Conservation (phyloP, 1,140 invertebrate species). For the Bombus ignitus region DNA sequence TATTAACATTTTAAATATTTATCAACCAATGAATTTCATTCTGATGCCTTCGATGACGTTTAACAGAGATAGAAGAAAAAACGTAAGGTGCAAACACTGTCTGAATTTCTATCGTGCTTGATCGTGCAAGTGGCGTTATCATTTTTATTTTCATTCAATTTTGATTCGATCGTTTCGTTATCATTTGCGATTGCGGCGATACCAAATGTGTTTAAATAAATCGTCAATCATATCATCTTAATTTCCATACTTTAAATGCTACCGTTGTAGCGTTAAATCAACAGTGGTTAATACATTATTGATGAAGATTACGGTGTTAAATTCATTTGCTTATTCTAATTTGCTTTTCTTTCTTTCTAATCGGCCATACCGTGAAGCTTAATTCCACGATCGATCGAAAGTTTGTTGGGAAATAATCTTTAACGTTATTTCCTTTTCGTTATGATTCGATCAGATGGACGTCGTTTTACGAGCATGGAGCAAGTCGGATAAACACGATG, state of each 20-base stretch:
- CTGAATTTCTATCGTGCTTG: background rate
- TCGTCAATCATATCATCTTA: background rate
- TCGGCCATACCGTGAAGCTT: background rate
- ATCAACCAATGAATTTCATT: background rate
- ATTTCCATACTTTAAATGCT: background rate
- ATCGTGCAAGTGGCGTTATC: no score
- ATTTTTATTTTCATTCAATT: no score
- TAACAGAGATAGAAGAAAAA: no score
- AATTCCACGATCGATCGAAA: background rate
- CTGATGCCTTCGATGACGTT: background rate
- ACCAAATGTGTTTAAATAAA: background rate
- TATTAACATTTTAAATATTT: background rate
- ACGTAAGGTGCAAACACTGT: no score
- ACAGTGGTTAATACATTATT: background rate
- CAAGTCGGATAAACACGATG: no score
- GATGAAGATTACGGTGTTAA: background rate
- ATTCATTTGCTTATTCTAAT: background rate
- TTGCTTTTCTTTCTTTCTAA: background rate
- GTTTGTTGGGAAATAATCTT: background rate
- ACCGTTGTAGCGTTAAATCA: background rate
- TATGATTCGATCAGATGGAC: background rate
- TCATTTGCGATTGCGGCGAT: no score
- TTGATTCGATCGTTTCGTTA: no score
- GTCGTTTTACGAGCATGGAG: background rate
- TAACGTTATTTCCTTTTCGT: background rate